Conservation (phyloP, 2,888 invertebrate genomes). For the Helobdella robusta region DNA sequence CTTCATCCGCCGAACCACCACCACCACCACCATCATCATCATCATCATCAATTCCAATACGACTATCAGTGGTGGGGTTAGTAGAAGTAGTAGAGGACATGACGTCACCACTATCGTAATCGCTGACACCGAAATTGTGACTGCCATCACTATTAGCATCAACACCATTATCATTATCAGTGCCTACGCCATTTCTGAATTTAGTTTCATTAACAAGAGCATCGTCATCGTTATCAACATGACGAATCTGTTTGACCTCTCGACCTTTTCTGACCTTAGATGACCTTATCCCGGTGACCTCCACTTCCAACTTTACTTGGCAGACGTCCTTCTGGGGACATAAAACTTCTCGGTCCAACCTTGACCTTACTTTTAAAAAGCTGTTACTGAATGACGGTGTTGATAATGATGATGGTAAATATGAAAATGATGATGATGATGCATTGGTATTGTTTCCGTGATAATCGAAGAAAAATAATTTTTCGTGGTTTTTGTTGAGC, state of each 20-base stretch:
- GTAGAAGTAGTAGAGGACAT: too few species aligned
- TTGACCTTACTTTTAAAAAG: constrained; percentile 12
- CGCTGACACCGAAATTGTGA: background rate
- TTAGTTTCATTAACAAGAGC: too few species aligned
- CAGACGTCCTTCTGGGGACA: background rate
- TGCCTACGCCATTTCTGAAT: too few species aligned
- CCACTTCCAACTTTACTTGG: constrained; percentile 16
- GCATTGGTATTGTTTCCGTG: constrained; percentile 1
- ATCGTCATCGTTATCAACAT: too few species aligned
- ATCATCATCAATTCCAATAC: background rate
- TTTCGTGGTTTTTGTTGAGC: constrained; percentile 14
- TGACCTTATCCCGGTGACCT: constrained; percentile 1
- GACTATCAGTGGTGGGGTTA: too few species aligned
- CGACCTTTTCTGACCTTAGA: background rate
- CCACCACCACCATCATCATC: background rate
- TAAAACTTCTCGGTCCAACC: constrained; percentile 16
- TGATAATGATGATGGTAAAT: background rate
- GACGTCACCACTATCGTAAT: background rate
- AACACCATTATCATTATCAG: too few species aligned
- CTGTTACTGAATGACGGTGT: background rate
- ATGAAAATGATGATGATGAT: background rate
- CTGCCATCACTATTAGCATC: background rate
- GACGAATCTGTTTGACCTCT: too few species aligned
- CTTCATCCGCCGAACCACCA: background rate
- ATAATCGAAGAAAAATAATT: constrained; percentile 11